These are phyloP conservation scores for Polyergus mexicanus DNA, from an alignment of 1,140 invertebrate genomes.

Conservation along the genomic window DNA sequence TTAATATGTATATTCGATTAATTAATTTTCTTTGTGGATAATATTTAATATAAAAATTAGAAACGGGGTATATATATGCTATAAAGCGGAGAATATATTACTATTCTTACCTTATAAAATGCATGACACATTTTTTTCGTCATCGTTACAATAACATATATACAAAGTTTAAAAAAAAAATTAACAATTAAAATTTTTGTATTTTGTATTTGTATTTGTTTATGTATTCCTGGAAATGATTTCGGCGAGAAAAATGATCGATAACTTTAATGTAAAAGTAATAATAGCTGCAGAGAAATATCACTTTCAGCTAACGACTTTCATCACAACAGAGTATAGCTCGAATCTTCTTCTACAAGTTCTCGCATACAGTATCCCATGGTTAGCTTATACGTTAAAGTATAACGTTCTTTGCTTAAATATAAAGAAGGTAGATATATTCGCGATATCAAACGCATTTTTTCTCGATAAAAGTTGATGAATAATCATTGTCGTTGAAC, in stretches of 20 bases:
- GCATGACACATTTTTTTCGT: neutral
- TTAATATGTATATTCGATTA: neutral
- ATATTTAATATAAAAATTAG: neutral
- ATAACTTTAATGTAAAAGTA: neutral
- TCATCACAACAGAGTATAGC: conserved; percentile 15
- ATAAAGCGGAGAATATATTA: too few relatives aligned
- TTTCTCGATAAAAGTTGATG: neutral
- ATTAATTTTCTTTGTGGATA: neutral
- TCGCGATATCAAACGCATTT: neutral
- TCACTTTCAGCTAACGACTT: conserved; percentile 34
- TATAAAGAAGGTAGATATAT: conserved; percentile 10
- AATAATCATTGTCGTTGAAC: conserved; percentile 1
- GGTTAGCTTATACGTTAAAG: neutral
- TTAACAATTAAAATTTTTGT: neutral
- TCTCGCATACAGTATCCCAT: conserved; percentile 1
- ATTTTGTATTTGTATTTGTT: conserved; percentile 14
- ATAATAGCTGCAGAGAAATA: neutral
- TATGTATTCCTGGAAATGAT: conserved; percentile 1
- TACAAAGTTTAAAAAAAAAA: neutral
- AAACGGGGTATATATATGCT: too few relatives aligned
- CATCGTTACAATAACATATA: neutral
- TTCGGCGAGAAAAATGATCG: neutral
- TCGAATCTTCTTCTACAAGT: conserved; percentile 26
- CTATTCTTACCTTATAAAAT: too few relatives aligned
- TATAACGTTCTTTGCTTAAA: conserved; percentile 28